Conservation (phyloP, 2,797 vertebrate species). For the Acomys russatus region DNA sequence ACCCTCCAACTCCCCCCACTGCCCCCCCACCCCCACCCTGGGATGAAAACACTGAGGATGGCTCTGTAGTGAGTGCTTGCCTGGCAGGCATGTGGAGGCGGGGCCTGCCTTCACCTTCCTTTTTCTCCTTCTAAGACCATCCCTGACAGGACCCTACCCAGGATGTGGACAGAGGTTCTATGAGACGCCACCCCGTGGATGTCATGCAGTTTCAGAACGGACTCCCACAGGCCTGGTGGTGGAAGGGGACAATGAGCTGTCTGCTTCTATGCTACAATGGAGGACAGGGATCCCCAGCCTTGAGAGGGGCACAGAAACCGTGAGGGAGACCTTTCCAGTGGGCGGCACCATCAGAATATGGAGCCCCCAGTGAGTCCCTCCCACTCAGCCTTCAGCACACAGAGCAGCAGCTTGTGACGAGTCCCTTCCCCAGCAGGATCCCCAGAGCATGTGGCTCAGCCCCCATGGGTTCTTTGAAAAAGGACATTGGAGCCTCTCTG, state of each 20-base stretch:
- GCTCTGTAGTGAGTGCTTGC: not conserved
- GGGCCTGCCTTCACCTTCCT: accelerated
- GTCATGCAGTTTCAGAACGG: accelerated
- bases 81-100: too few species aligned
- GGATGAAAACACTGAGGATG: not conserved
- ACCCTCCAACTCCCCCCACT: too few species aligned
- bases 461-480: not conserved
- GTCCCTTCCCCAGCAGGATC: too few species aligned
- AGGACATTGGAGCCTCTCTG: not conserved
- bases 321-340: not conserved
- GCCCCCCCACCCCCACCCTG: too few species aligned
- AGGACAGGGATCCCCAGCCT: not conserved
- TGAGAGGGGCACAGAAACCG: not conserved
- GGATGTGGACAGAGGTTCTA: not conserved
- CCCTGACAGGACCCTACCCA: not conserved
- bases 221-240: not conserved
- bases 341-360: not conserved
- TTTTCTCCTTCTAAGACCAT: conserved; percentile 14
- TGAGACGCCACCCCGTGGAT: not conserved
- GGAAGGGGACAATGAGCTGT: accelerated
- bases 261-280: accelerated
- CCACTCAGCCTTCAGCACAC: not conserved
- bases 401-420: not conserved
- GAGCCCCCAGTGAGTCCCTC: accelerated
- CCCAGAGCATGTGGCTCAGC: not conserved